Percentiles rank a stretch among this genome's conserved stretches.
These are phyloP conservation scores for Prietella phreatophila DNA, from an alignment of 2,113 vertebrate species.

Conservation along the genomic window DNA sequence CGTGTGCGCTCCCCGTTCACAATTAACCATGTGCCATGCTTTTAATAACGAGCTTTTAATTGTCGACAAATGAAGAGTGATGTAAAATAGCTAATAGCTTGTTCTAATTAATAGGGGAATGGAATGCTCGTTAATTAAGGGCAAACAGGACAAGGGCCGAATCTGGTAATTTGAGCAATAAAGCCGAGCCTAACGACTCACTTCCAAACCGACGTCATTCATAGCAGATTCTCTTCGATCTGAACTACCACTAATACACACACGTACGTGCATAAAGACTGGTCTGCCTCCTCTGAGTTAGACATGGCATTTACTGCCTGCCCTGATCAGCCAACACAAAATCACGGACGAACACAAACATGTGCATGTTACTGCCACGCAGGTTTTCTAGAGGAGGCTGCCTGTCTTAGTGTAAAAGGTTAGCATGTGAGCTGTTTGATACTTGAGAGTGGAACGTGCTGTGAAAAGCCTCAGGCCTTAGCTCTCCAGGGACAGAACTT, in stretches of 20 bases:
- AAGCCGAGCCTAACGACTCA: conserved; percentile 82
- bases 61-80: conserved; percentile 83
- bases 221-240: conserved; percentile 59
- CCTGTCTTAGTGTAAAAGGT: conserved; percentile 28
- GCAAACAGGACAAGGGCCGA: conserved; percentile 85
- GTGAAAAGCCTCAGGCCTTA: conserved; percentile 40
- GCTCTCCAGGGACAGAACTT: conserved; percentile 44
- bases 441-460: conserved; percentile 26
- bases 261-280: neutral
- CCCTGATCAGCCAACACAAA: neutral
- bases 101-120: conserved; percentile 90
- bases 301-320: neutral
- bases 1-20: conserved; percentile 72
- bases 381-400: conserved; percentile 8
- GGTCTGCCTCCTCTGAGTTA: neutral
- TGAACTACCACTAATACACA: neutral
- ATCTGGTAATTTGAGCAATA: conserved; percentile 84
- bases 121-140: conserved; percentile 91
- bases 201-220: conserved; percentile 80
- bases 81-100: conserved; percentile 86
- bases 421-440: conserved; percentile 30
- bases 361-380: conserved; percentile 8
- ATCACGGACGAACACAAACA: conserved; percentile 1
- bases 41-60: conserved; percentile 93
- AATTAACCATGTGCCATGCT: conserved; percentile 79